These are phyloP conservation scores for Liasis olivaceus DNA, from an alignment of 2,797 vertebrate genomes.

Conservation along the genomic window DNA sequence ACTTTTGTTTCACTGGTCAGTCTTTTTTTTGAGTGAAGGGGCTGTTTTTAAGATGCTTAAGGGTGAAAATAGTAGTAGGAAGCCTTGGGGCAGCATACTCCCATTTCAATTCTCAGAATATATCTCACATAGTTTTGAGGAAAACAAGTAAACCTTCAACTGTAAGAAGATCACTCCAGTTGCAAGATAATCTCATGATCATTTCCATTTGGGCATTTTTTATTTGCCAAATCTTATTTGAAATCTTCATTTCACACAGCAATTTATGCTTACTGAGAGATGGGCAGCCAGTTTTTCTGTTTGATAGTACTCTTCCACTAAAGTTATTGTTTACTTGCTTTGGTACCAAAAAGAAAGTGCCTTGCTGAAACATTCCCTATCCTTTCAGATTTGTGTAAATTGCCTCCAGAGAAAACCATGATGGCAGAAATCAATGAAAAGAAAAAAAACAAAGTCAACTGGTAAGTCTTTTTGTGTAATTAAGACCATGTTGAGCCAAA, in stretches of 20 bases:
- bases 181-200: background rate
- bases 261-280: background rate
- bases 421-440: constrained; percentile 74
- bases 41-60: background rate
- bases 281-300: no score
- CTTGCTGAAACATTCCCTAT: background rate
- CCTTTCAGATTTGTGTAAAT: constrained; percentile 69
- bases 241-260: background rate
- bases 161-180: background rate
- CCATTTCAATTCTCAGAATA: background rate
- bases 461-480: constrained; percentile 49
- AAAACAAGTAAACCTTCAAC: background rate
- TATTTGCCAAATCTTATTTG: background rate
- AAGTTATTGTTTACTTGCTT: background rate
- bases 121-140: background rate
- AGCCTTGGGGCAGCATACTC: background rate
- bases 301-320: background rate
- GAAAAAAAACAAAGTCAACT: constrained; percentile 60
- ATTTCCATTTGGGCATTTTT: background rate
- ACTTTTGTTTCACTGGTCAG: no score
- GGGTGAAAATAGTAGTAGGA: background rate
- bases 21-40: background rate
- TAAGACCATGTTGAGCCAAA: background rate
- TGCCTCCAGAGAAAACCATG: constrained; percentile 77
- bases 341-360: background rate